Evolutionary conservation across 2,888 invertebrate genomes (phyloP).

Genomic region (Epistrophe grossulariae): DNA sequence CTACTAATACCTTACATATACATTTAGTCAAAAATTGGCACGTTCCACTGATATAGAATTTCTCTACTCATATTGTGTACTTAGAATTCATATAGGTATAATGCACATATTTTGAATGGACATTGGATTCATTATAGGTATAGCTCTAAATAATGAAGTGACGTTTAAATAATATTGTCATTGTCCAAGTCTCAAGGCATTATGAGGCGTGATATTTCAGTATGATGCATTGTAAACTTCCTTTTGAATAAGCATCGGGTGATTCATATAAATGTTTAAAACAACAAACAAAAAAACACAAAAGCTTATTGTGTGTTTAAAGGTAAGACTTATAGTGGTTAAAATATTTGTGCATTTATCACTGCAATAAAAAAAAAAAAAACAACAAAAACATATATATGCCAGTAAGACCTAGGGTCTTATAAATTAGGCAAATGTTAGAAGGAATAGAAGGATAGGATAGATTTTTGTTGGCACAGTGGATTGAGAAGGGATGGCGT

Average conservation of each 20-base stretch:
- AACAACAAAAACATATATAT: too few relatives aligned
- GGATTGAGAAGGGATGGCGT: too few relatives aligned
- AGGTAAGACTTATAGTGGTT: neutral
- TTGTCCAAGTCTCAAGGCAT: neutral
- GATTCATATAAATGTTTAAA: constrained; percentile 16
- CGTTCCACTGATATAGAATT: constrained; percentile 46
- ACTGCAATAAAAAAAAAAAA: too few relatives aligned
- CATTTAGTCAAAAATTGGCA: constrained; percentile 6
- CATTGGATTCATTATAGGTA: constrained; percentile 16
- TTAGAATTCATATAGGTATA: neutral
- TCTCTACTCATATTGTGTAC: neutral
- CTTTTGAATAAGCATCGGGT: constrained; percentile 3
- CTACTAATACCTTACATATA: too few relatives aligned
- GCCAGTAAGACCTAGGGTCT: too few relatives aligned
- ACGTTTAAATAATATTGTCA: constrained; percentile 3
- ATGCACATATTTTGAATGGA: neutral
- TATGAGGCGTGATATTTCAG: constrained; percentile 10
- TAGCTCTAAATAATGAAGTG: constrained; percentile 13
- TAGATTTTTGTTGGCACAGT: too few relatives aligned
- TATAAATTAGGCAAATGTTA: too few relatives aligned
- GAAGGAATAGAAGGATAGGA: too few relatives aligned
- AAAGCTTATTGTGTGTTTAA: neutral
- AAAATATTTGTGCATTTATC: neutral
- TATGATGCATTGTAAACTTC: neutral
- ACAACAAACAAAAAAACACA: neutral